These are phyloP conservation scores for Orius insidiosus DNA, from an alignment of 1,140 invertebrate species.

Conservation along the genomic window DNA sequence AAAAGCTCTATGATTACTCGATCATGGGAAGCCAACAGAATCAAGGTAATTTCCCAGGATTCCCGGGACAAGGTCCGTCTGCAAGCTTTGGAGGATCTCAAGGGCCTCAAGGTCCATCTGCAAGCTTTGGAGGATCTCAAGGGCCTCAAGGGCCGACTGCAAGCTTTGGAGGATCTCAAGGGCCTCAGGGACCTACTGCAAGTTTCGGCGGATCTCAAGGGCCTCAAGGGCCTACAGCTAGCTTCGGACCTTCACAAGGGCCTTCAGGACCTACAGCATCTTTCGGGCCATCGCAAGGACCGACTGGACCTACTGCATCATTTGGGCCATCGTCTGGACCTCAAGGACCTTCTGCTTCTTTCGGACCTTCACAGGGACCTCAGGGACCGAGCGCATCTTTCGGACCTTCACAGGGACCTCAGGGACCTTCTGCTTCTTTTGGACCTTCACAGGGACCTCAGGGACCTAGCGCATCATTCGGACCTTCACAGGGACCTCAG, in stretches of 20 bases:
- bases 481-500: constrained; percentile 19
- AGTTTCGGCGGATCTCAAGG: constrained; percentile 19
- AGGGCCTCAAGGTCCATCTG: too few relatives aligned
- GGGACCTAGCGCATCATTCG: constrained; percentile 20
- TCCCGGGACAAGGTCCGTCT: constrained; percentile 23
- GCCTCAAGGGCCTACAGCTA: constrained; percentile 18
- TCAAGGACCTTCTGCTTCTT: background rate
- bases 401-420: constrained; percentile 18
- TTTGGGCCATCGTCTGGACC: constrained; percentile 17
- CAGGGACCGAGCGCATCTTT: constrained; percentile 18
- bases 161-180: constrained; percentile 3
- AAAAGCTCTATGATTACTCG: constrained; percentile 58
- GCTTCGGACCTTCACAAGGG: constrained; percentile 17
- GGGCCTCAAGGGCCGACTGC: too few relatives aligned
- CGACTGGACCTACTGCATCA: constrained; percentile 5
- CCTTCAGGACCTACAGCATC: constrained; percentile 17
- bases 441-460: constrained; percentile 20
- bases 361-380: constrained; percentile 16
- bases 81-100: constrained; percentile 21
- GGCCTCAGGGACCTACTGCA: constrained; percentile 22
- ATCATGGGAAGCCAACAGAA: constrained; percentile 26
- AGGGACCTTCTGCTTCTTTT: constrained; percentile 19
- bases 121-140: too few relatives aligned
- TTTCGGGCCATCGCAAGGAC: constrained; percentile 13
- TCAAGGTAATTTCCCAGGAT: constrained; percentile 19